A percentile compares a stretch with the other conserved stretches of the same genome.
Conservation (phyloP, 2,797 vertebrate genomes). For the Simalia tracyae region DNA sequence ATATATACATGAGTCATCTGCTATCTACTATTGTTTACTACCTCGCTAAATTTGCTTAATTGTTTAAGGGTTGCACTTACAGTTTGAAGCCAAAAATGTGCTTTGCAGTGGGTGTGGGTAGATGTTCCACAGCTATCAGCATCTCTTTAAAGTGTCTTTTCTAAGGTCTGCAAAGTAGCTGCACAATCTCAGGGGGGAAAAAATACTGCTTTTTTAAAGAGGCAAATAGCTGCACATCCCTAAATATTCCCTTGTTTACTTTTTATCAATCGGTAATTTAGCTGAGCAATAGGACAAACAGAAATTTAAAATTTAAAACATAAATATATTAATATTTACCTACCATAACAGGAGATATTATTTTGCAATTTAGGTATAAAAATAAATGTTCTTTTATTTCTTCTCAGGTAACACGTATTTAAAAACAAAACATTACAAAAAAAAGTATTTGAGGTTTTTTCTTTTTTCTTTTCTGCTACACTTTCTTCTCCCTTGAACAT, state of each 20-base stretch:
- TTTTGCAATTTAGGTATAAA: background rate
- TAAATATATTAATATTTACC: background rate
- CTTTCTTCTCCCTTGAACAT: background rate
- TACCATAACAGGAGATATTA: background rate
- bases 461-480: background rate
- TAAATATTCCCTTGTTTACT: background rate
- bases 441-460: background rate
- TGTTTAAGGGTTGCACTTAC: background rate
- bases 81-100: background rate
- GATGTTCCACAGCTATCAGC: background rate
- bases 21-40: background rate
- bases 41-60: background rate
- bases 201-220: background rate
- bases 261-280: background rate
- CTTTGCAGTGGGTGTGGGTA: background rate
- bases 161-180: background rate
- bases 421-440: background rate
- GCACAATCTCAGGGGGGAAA: background rate
- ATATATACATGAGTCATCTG: background rate
- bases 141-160: background rate
- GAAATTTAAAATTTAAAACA: background rate
- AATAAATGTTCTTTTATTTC: background rate
- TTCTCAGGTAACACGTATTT: background rate
- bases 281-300: background rate
- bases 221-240: background rate